A percentile compares a stretch with the other conserved stretches of the same genome.
These are phyloP conservation scores for Helicoverpa assulta DNA, from an alignment of 2,888 invertebrate genomes.

Conservation along the genomic window DNA sequence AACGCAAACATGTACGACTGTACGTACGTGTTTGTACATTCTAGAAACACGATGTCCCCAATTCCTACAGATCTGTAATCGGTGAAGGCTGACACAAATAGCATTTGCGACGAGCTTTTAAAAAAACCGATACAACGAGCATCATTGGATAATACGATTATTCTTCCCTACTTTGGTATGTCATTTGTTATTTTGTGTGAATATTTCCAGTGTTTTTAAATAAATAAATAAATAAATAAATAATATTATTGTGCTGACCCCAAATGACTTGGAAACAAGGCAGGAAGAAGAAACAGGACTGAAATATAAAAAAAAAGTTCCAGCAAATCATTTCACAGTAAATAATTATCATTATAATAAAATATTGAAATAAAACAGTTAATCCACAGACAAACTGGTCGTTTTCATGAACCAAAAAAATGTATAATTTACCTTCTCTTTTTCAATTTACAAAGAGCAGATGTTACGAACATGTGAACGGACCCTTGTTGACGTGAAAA, in stretches of 20 bases:
- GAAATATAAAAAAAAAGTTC: too few relatives aligned
- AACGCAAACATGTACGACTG: too few relatives aligned
- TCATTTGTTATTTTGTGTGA: not conserved
- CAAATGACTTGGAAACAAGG: too few relatives aligned
- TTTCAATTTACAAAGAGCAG: conserved; percentile 34
- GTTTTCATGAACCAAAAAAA: conserved; percentile 3
- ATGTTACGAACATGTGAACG: conserved; percentile 22
- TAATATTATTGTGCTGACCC: too few relatives aligned
- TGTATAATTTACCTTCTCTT: conserved; percentile 2
- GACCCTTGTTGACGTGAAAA: conserved; percentile 25
- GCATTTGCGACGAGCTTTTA: conserved; percentile 56
- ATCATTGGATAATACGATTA: conserved; percentile 32
- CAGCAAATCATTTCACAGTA: too few relatives aligned
- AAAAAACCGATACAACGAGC: conserved; percentile 46
- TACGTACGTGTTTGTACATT: not conserved
- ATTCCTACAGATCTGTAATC: conserved; percentile 51
- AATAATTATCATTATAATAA: too few relatives aligned
- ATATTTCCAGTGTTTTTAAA: too few relatives aligned
- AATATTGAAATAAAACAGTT: not conserved
- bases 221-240: too few relatives aligned
- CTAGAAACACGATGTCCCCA: conserved; percentile 30
- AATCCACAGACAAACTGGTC: not conserved
- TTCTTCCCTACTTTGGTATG: conserved; percentile 33
- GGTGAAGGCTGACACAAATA: conserved; percentile 47
- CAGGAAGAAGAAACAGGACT: too few relatives aligned